Base-by-base conservation (phyloP, 2,113 vertebrate species). In the Sphyrna mokarran region DNA sequence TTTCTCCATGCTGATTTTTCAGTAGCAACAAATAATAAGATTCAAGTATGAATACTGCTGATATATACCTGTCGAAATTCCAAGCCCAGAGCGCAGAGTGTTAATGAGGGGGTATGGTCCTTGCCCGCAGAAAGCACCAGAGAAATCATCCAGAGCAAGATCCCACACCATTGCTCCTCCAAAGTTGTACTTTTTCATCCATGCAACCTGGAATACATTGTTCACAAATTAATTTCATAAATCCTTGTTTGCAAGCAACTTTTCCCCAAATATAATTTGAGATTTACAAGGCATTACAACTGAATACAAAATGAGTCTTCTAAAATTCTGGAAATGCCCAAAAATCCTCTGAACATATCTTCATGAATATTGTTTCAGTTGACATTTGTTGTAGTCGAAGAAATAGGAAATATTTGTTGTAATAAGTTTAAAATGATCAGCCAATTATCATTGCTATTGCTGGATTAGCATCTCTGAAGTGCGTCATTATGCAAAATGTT, bases 131-230 rank as follows among this genome's bases (percentile, higher is more conserved):
- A 98, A 98, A 6, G 96, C 96, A 11, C 98, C 98, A 14, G 95
- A 96, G 96, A 98, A 98, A 95, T 98, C 98, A 63, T 99, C 98
- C 98, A 98, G 54, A 95, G 98, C 98, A 87, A 98, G 7, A 9
- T 97, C 20, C 98, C 98, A 98, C 8, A 98, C 98, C 97, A 98
- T 97, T 95, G 98, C 97, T 0, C 98, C 98, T 0, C 97, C 98
- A 96, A 98, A 98, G 10, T 97, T 97, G 96, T 96, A 98, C 96
- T 96, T 96, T 95, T 96, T 98, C 96, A 98, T 96, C 97, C 98
- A 98, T 37, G 97, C 96, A 68, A 96, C 97, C 98, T 98, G 96
- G 48, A 95, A 13, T 43, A 11, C 61, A 93, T 20, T 66, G 33
- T 37, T 22, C 16, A 37, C 89, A 93, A n/a, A n/a, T 66, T 93